Evolutionary conservation across 2,797 vertebrate genomes (phyloP), one percentile per base, ranked within the genome.

Genomic region (Epinephelus malabaricus): DNA sequence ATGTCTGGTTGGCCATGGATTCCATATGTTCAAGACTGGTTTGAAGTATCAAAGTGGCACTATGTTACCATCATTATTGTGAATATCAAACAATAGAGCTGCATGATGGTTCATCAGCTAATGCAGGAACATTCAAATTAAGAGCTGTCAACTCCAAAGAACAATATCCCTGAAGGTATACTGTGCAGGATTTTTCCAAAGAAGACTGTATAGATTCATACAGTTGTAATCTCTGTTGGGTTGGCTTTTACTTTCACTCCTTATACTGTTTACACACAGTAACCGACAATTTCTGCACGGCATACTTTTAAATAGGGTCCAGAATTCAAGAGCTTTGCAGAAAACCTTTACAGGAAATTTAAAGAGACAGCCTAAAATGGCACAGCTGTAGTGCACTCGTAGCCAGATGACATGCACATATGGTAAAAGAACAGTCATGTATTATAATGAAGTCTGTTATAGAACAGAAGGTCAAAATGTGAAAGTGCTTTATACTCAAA

Each of bases 341-440:
- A 23, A 17, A 10, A 46, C 1, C 21, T 49, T 30, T 11, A 3
- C 55, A 49, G 45, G 12, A 43, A 12, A 49, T 59, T 7, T 17
- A 21, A 25, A 67, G 23, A 15, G 78, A 73, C 25, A 40, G 12
- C 23, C 46, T 68, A 18, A 72, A 69, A 46, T 27, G 8, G 49
- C 23, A 21, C 61, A 51, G 64, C 56, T 71, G 69, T 18, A 40
- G 45, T 25, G 30, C 23, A 12, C 61, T 61, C 0, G 1, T n/a
- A 78, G 58, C 43, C 51, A 75, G 67, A 72, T 45, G 70, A 73
- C 34, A 8, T 2, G 45, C 43, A 43, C 69, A 64, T 56, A 56
- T 65, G 79, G 56, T 47, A 4, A 54, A 23, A 34, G 19, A 56
- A 12, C 19, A 12, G 6, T 34, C 12, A 25, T 63, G 51, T 64